phyloP scores from a whole-genome alignment of 2,888 invertebrate genomes.

The Drosophila paramelanica region DNA sequence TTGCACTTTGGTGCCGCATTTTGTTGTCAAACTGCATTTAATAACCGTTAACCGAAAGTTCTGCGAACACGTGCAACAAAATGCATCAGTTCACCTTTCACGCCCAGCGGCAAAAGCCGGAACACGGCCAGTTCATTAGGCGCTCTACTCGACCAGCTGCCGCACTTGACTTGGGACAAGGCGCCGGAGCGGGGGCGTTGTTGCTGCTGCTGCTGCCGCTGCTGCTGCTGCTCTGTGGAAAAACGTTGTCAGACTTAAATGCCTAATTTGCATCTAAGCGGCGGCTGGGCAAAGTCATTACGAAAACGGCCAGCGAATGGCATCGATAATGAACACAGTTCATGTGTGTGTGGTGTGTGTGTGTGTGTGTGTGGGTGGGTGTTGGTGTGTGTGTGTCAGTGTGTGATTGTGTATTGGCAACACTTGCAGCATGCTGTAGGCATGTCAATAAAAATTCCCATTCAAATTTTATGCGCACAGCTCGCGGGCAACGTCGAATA shows the following conservation, averaged over 20 bases:
- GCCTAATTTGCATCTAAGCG: slow-evolving; percentile 69
- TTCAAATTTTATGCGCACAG: slow-evolving; percentile 59
- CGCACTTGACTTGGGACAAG: slow-evolving; percentile 67
- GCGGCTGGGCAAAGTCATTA: slow-evolving; percentile 64
- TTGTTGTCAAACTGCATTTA: slow-evolving; percentile 76
- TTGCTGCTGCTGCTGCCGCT: neutral
- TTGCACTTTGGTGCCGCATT: slow-evolving; percentile 69
- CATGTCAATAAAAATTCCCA: slow-evolving; percentile 51
- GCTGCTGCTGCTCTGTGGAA: slow-evolving; percentile 1
- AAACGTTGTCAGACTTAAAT: slow-evolving; percentile 11
- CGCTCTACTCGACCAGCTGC: slow-evolving; percentile 62
- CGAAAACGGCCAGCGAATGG: slow-evolving; percentile 40
- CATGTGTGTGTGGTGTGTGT: neutral
- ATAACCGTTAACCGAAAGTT: slow-evolving; percentile 79
- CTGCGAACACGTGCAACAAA: slow-evolving; percentile 71
- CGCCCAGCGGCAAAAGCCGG: slow-evolving; percentile 24
- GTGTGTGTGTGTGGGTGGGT: neutral
- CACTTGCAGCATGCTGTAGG: slow-evolving; percentile 34
- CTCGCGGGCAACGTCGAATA: slow-evolving; percentile 23
- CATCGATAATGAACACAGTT: slow-evolving; percentile 63
- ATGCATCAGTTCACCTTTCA: slow-evolving; percentile 5
- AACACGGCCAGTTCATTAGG: slow-evolving; percentile 62
- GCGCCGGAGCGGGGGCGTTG: neutral
- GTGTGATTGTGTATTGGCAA: slow-evolving; percentile 16
- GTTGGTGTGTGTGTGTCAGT: slow-evolving; percentile 1